Evolutionary conservation across 2,888 invertebrate genomes (phyloP).

Genomic region (Euphydryas editha): DNA sequence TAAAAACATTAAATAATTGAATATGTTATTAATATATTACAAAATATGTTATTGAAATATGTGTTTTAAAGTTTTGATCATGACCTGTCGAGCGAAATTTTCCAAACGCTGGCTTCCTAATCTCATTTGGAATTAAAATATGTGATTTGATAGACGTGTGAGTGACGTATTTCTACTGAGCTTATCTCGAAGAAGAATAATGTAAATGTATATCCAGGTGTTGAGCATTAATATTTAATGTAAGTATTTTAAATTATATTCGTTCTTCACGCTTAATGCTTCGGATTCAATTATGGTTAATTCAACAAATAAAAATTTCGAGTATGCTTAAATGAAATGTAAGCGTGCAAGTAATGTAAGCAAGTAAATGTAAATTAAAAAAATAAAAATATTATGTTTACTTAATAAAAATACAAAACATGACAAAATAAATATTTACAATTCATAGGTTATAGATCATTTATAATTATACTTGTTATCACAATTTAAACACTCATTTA

Average conservation of each 20-base stretch:
- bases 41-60: background rate
- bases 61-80: background rate
- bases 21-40: background rate
- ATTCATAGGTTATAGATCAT: too few species aligned
- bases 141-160: slow-evolving; percentile 25
- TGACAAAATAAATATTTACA: background rate
- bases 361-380: too few species aligned
- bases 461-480: background rate
- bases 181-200: slow-evolving; percentile 17
- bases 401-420: background rate
- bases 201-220: slow-evolving; percentile 15
- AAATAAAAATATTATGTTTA: too few species aligned
- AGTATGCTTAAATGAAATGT: background rate
- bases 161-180: slow-evolving; percentile 23
- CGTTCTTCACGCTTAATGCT: slow-evolving; percentile 18
- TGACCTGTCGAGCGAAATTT: background rate
- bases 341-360: too few species aligned
- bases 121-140: slow-evolving; percentile 27
- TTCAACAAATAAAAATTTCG: background rate
- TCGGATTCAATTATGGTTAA: slow-evolving; percentile 12
- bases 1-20: too few species aligned
- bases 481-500: background rate
- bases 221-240: slow-evolving; percentile 23
- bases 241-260: slow-evolving; percentile 22
- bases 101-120: slow-evolving; percentile 7